Evolutionary conservation across 1,140 invertebrate genomes (phyloP).

Genomic region (Calephelis virginiensis): DNA sequence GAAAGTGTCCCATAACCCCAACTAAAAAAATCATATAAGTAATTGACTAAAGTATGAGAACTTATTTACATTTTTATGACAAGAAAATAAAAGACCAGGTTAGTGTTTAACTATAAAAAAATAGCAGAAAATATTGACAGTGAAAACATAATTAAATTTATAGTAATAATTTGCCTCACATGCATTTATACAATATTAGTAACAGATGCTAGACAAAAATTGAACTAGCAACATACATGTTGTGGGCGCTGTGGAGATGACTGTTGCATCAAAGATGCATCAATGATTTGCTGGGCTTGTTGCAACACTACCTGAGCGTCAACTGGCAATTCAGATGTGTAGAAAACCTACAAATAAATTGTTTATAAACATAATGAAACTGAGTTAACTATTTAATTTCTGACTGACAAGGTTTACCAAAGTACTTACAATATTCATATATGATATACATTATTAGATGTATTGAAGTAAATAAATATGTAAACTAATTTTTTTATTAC

Average conservation of each 20-base stretch:
- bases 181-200: slow-evolving; percentile 32
- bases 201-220: slow-evolving; percentile 38
- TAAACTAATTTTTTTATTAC: too few species aligned
- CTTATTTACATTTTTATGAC: too few species aligned
- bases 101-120: neutral
- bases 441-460: too few species aligned
- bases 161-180: slow-evolving; percentile 22
- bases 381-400: neutral
- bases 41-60: neutral
- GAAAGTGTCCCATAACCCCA: neutral
- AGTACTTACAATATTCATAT: too few species aligned
- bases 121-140: neutral
- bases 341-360: slow-evolving; percentile 78
- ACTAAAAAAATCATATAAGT: neutral
- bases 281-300: slow-evolving; percentile 77
- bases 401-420: neutral
- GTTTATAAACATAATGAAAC: slow-evolving; percentile 33
- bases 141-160: neutral
- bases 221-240: slow-evolving; percentile 73
- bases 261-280: slow-evolving; percentile 76
- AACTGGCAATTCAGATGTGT: slow-evolving; percentile 76
- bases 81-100: neutral
- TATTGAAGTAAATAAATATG: too few species aligned
- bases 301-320: slow-evolving; percentile 78
- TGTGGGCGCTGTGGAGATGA: slow-evolving; percentile 70